Conservation (phyloP, 2,888 invertebrate species). For the Noctua fimbriata region DNA sequence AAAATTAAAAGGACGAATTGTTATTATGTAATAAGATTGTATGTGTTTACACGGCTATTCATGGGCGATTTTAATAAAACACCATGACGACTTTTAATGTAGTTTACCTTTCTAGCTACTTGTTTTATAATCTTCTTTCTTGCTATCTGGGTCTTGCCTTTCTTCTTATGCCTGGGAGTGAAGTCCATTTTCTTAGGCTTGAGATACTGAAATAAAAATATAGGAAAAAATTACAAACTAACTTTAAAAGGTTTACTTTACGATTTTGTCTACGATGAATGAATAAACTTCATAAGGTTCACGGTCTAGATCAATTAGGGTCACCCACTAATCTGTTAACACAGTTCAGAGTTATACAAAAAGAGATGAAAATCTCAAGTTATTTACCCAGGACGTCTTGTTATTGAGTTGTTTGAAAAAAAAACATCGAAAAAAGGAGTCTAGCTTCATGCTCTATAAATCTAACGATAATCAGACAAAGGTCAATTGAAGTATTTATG, state of each 20-base stretch:
- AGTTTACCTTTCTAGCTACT: slow-evolving; percentile 91
- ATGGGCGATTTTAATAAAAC: too few relatives aligned
- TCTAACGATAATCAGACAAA: too few relatives aligned
- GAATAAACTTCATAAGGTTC: neutral
- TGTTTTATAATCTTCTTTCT: slow-evolving; percentile 95
- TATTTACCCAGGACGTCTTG: neutral
- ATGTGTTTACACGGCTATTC: too few relatives aligned
- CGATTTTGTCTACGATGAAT: neutral
- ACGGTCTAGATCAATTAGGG: neutral
- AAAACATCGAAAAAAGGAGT: neutral
- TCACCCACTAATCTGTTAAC: neutral
- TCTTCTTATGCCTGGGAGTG: slow-evolving; percentile 94
- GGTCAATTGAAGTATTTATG: too few relatives aligned
- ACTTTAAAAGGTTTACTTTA: neutral
- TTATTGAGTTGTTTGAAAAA: too few relatives aligned
- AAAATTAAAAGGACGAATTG: too few relatives aligned
- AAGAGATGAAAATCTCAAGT: too few relatives aligned
- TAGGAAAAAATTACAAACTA: neutral
- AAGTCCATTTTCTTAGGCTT: slow-evolving; percentile 95
- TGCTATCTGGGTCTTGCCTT: slow-evolving; percentile 93
- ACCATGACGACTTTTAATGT: neutral
- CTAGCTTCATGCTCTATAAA: too few relatives aligned
- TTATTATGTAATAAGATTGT: too few relatives aligned
- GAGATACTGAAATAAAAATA: slow-evolving; percentile 90
- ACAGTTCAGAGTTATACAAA: neutral